Percentiles rank a stretch among this genome's conserved stretches.
phyloP scores from a whole-genome alignment of 1,140 invertebrate genomes.

The Drosophila sturtevanti region DNA sequence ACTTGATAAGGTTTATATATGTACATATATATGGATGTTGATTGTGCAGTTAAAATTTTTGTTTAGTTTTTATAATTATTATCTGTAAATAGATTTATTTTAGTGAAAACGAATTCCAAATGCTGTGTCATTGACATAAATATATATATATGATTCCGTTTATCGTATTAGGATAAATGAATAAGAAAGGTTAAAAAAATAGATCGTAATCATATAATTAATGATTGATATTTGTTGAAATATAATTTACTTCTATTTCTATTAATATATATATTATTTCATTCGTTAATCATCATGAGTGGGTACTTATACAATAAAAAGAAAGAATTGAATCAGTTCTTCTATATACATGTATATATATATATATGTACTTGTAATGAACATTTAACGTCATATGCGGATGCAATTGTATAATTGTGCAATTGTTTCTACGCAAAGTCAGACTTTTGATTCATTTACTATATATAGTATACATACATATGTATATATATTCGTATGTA shows the following conservation, averaged over 20 bases:
- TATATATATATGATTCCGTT: no score
- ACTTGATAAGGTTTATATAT: neutral
- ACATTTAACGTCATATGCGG: constrained; percentile 20
- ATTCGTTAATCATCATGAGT: neutral
- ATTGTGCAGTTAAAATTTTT: neutral
- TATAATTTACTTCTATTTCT: neutral
- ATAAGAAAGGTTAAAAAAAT: neutral
- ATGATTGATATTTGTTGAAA: no score
- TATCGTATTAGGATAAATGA: neutral
- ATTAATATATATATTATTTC: neutral
- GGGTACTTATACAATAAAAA: neutral
- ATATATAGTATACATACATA: constrained; percentile 29
- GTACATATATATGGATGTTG: no score
- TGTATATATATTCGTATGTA: constrained; percentile 9
- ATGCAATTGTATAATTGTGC: constrained; percentile 15
- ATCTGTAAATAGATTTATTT: neutral
- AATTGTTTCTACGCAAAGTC: constrained; percentile 3
- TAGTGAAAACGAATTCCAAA: neutral
- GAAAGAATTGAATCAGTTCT: constrained; percentile 19
- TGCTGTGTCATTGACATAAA: neutral
- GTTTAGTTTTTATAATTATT: neutral
- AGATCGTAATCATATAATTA: no score
- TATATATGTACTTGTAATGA: no score
- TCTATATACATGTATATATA: no score
- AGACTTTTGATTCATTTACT: constrained; percentile 22